These are phyloP conservation scores for Elysia crispata DNA, from an alignment of 2,888 invertebrate genomes.

Conservation along the genomic window DNA sequence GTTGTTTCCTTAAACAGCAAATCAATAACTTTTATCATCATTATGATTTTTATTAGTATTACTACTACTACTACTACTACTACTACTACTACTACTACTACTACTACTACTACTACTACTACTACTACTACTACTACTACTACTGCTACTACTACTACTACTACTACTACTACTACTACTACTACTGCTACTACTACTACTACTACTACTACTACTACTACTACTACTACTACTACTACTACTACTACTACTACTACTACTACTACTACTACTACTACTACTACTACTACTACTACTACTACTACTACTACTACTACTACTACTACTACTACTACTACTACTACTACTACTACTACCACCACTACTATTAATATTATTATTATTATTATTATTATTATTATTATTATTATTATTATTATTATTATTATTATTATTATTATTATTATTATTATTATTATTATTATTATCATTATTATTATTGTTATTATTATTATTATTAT, in stretches of 20 bases:
- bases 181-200: constrained; percentile 4
- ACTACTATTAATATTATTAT: neutral
- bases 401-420: constrained; percentile 9
- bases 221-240: constrained; percentile 9
- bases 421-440: neutral
- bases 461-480: no score
- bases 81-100: constrained; percentile 9
- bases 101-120: constrained; percentile 9
- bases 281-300: neutral
- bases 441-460: no score
- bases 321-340: neutral
- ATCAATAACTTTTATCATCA: neutral
- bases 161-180: constrained; percentile 9
- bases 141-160: constrained; percentile 4
- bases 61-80: constrained; percentile 9
- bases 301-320: neutral
- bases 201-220: constrained; percentile 9
- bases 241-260: neutral
- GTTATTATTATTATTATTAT: no score
- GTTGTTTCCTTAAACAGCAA: no score
- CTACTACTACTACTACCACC: neutral
- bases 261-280: neutral
- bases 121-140: constrained; percentile 9
- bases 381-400: constrained; percentile 9
- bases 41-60: no score